A percentile compares a stretch with the other conserved stretches of the same genome.
Evolutionary conservation across 1,140 invertebrate species (phyloP).

Genomic region (Phymastichus coffea): DNA sequence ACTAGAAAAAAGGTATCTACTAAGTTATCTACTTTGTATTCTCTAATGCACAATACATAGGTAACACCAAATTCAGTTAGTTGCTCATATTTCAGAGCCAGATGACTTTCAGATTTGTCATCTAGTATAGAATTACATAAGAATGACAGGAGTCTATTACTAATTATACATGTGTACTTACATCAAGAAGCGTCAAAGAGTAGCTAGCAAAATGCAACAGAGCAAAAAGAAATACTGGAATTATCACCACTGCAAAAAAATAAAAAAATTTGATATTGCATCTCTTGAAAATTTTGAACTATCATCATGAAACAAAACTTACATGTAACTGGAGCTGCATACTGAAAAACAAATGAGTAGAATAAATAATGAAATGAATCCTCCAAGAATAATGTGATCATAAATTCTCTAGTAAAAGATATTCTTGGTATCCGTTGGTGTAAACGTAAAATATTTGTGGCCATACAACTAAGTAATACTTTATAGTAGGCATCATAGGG

Average conservation of each 20-base stretch:
- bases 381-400: constrained; percentile 77
- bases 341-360: constrained; percentile 92
- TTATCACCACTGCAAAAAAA: constrained; percentile 71
- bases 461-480: constrained; percentile 86
- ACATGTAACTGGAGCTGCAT: constrained; percentile 83
- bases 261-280: constrained; percentile 17
- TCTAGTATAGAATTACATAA: neutral
- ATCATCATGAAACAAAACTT: no score
- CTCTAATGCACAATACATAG: no score
- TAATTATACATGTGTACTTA: constrained; percentile 62
- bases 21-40: neutral
- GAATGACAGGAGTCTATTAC: neutral
- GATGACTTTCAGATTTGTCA: constrained; percentile 11
- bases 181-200: constrained; percentile 83
- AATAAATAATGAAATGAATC: constrained; percentile 96
- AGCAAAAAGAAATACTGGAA: constrained; percentile 88
- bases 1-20: constrained; percentile 59
- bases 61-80: no score
- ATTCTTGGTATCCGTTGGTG: constrained; percentile 89
- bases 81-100: neutral
- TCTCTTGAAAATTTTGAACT: no score
- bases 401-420: constrained; percentile 77
- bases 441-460: constrained; percentile 87
- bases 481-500: constrained; percentile 87
- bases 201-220: constrained; percentile 89